Conservation (phyloP, 2,888 invertebrate species). For the Ptychoptera contaminata region DNA sequence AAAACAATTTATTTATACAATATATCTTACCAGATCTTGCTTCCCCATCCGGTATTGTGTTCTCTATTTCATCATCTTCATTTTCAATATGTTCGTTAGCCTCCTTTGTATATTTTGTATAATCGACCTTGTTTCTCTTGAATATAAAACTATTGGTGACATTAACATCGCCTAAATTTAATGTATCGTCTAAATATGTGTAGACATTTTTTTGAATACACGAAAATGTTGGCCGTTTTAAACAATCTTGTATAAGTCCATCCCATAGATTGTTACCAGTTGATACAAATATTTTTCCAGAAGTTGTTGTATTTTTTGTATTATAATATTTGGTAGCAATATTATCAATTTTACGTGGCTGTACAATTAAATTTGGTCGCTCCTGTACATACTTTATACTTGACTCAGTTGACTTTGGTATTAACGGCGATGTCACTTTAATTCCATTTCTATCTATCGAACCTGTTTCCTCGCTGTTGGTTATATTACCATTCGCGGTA, state of each 20-base stretch:
- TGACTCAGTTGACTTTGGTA: too few species aligned
- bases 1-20: too few species aligned
- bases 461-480: too few species aligned
- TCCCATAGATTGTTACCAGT: constrained; percentile 58
- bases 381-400: too few species aligned
- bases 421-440: too few species aligned
- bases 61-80: constrained; percentile 17
- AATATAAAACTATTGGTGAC: constrained; percentile 48
- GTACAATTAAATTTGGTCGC: too few species aligned
- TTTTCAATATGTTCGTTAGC: constrained; percentile 24
- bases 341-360: too few species aligned
- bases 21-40: constrained; percentile 19
- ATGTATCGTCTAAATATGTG: constrained; percentile 49
- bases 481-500: too few species aligned
- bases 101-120: constrained; percentile 37
- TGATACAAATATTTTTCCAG: constrained; percentile 12
- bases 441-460: too few species aligned
- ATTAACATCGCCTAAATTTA: constrained; percentile 48
- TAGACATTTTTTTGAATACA: constrained; percentile 67
- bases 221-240: constrained; percentile 44
- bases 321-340: too few species aligned
- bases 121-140: constrained; percentile 44
- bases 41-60: constrained; percentile 17
- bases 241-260: constrained; percentile 55
- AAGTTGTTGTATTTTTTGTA: too few species aligned